Evolutionary conservation across 2,888 invertebrate species (phyloP).

Genomic region (Synergus gifuensis): DNA sequence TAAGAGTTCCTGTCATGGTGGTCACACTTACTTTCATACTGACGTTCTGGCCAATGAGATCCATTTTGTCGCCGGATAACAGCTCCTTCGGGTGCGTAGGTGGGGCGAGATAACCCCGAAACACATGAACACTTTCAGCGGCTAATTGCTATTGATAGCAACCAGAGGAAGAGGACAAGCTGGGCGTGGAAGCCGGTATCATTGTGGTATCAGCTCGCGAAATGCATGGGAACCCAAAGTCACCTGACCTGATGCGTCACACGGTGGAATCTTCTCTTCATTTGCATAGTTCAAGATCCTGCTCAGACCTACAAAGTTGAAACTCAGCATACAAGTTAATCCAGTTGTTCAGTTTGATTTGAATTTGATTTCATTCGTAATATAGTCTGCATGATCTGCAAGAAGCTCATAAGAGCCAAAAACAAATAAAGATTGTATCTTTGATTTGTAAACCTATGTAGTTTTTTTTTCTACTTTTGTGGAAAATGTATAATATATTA

Average conservation of each 20-base stretch:
- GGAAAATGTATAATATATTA: no score
- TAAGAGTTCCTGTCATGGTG: not conserved
- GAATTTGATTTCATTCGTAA: not conserved
- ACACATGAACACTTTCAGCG: slow-evolving; percentile 68
- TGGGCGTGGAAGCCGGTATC: slow-evolving; percentile 40
- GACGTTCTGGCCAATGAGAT: slow-evolving; percentile 69
- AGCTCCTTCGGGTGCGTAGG: slow-evolving; percentile 62
- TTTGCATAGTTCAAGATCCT: slow-evolving; percentile 31
- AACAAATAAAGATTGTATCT: no score
- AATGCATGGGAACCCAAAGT: slow-evolving; percentile 59
- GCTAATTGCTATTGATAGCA: slow-evolving; percentile 66
- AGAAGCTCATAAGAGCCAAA: no score
- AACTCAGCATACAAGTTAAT: not conserved
- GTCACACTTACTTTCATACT: slow-evolving; percentile 60
- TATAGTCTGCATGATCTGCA: no score
- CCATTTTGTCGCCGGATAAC: slow-evolving; percentile 74
- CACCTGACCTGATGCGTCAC: slow-evolving; percentile 34
- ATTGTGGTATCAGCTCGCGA: slow-evolving; percentile 51
- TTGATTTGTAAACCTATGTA: no score
- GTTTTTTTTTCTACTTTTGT: no score
- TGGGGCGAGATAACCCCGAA: slow-evolving; percentile 58
- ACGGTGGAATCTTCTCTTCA: slow-evolving; percentile 9
- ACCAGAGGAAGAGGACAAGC: slow-evolving; percentile 42
- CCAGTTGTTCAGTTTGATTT: not conserved
- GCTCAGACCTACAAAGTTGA: slow-evolving; percentile 30